Base-by-base conservation (phyloP, 2,797 vertebrate genomes). In the Sebastolobus altivelis region DNA sequence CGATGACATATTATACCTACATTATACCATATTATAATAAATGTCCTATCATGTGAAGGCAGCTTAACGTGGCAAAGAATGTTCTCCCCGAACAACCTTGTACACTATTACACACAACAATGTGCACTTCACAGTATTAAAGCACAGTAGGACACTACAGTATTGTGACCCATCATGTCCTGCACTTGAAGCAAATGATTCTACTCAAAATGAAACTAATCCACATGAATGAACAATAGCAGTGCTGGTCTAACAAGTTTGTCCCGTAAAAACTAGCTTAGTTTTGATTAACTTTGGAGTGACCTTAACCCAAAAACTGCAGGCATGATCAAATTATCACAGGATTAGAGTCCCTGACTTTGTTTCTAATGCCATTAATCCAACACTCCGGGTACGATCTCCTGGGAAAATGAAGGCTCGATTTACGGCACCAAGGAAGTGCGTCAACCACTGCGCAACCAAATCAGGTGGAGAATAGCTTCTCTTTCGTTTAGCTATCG, bases 291-390 rank as follows among this genome's bases (percentile, higher is more conserved):
- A 70, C 40, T 69, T 72, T 65, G 46, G 29, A 35, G 16, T 25
- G 67, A n/a, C 46, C 18, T 49, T 14, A 20, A 65, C 25, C n/a
- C 27, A 20, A 33, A 82, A 67, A 38, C 72, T 66, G 65, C 66
- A 72, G 33, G 72, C 22, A 46, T 18, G 43, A 81, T 78, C n/a
- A 46, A 77, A 75, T 82, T 61, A 80, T 75, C 29, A 66, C 40
- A 68, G 74, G 31, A 75, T 85, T 72, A 79, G n/a, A 77, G n/a
- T 3, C 56, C 40, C 62, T 69, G 56, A 11, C 33, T 31, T 37
- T 20, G 43, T 18, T 56, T 58, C 46, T 33, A 49, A 56, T 56
- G 6, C n/a, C 8, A 52, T 27, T 65, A 31, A 35, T 58, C 20
- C 16, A 68, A 59, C 18, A 65, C 37, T 75, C 16, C 43, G 43